Conservation (phyloP, 2,888 invertebrate species). For the Blastobasis lacticolella region DNA sequence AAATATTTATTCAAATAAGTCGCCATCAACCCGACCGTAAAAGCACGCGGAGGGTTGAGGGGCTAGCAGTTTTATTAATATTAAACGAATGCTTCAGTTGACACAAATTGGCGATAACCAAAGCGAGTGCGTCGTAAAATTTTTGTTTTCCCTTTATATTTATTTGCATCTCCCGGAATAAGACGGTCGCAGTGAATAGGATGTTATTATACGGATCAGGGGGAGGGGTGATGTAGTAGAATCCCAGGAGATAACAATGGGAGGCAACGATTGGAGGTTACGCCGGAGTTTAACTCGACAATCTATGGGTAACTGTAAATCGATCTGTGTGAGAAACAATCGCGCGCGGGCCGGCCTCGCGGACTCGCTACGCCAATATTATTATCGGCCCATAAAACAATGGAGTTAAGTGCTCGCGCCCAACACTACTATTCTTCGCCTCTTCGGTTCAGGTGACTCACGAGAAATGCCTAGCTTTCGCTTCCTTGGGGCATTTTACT, state of each 20-base stretch:
- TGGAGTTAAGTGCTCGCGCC: constrained; percentile 32
- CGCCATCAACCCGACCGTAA: constrained; percentile 68
- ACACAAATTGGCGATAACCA: constrained; percentile 70
- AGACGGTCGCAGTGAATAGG: constrained; percentile 23
- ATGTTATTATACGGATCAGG: constrained; percentile 14
- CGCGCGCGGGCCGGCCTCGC: constrained; percentile 24
- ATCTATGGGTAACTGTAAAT: constrained; percentile 38
- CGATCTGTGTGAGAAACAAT: constrained; percentile 55
- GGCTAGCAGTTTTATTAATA: constrained; percentile 69
- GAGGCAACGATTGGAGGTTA: constrained; percentile 20
- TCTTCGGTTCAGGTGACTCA: constrained; percentile 1
- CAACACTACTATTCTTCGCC: constrained; percentile 6
- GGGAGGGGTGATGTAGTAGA: constrained; percentile 9
- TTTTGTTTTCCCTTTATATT: constrained; percentile 44
- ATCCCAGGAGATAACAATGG: constrained; percentile 17
- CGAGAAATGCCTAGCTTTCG: constrained; percentile 4
- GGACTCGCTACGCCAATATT: constrained; percentile 41
- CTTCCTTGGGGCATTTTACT: too few relatives aligned
- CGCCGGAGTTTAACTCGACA: constrained; percentile 20
- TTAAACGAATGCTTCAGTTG: constrained; percentile 71
- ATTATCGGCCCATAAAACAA: constrained; percentile 48
- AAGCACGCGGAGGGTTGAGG: constrained; percentile 63
- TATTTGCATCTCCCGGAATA: constrained; percentile 39
- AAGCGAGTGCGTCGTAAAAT: constrained; percentile 54
- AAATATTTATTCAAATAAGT: constrained; percentile 73